These are phyloP conservation scores for Rhincodon typus DNA, from an alignment of 2,797 vertebrate species.

Conservation along the genomic window DNA sequence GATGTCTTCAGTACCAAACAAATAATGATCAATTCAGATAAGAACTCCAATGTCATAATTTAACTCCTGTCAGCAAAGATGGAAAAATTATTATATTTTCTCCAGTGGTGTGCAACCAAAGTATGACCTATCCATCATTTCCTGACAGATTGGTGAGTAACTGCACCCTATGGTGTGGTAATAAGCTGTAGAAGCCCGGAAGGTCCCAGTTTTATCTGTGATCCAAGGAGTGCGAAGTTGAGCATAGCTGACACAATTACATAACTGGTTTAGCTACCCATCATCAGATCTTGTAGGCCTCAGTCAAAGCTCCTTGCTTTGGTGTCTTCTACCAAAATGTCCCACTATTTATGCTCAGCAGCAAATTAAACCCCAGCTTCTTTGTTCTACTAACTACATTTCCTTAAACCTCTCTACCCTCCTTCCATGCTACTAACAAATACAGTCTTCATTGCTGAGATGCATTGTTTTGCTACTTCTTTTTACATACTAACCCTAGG, in stretches of 20 bases:
- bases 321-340: background rate
- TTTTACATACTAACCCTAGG: background rate
- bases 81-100: background rate
- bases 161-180: background rate
- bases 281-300: background rate
- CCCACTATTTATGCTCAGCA: background rate
- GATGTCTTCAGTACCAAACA: slow-evolving; percentile 10
- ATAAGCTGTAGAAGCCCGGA: background rate
- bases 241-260: background rate
- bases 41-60: background rate
- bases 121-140: too few relatives aligned
- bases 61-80: background rate
- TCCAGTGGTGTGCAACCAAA: background rate
- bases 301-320: background rate
- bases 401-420: background rate
- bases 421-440: background rate
- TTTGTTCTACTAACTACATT: background rate
- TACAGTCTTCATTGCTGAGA: background rate
- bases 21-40: background rate
- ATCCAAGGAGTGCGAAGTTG: background rate
- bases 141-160: background rate
- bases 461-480: background rate
- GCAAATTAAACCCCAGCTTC: background rate
- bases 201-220: background rate
- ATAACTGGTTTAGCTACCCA: background rate